Evolutionary conservation across 2,797 vertebrate species (phyloP).

Genomic region (Mus caroli): DNA sequence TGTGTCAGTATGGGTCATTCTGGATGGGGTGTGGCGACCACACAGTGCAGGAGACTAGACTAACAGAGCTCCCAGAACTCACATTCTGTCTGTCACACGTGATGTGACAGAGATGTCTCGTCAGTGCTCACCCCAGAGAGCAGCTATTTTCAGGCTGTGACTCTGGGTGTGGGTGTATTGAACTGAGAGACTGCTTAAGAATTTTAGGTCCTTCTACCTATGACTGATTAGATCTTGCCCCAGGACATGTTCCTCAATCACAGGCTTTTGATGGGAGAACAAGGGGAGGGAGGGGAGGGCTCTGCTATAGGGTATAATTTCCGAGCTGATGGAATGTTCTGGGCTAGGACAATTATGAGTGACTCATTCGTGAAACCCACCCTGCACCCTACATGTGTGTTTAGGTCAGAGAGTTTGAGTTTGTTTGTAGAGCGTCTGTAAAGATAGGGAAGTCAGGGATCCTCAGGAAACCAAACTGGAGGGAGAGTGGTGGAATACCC

Average conservation of each 20-base stretch:
- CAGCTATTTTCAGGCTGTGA: conserved; percentile 27
- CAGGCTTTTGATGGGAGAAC: not conserved
- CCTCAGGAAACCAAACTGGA: not conserved
- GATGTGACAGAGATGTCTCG: not conserved
- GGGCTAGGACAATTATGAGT: not conserved
- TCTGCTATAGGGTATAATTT: not conserved
- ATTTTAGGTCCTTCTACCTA: not conserved
- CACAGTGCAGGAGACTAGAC: not conserved
- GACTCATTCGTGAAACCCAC: not conserved
- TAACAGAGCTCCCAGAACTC: not conserved
- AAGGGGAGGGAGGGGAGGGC: too few relatives aligned
- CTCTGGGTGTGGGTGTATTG: not conserved
- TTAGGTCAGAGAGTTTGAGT: not conserved
- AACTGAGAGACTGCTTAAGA: conserved; percentile 3
- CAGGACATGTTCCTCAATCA: not conserved
- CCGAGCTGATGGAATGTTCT: not conserved
- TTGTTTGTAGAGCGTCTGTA: not conserved
- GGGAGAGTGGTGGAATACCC: too few relatives aligned
- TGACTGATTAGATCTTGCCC: conserved; percentile 1
- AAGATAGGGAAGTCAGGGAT: not conserved
- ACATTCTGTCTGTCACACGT: conserved; percentile 26
- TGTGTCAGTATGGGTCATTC: not conserved
- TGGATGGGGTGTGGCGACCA: not conserved
- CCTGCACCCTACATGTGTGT: not conserved
- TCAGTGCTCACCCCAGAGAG: not conserved